A percentile compares a stretch with the other conserved stretches of the same genome.
Evolutionary conservation across 1,140 invertebrate species (phyloP).

Genomic region (Leptoteleia sp.): DNA sequence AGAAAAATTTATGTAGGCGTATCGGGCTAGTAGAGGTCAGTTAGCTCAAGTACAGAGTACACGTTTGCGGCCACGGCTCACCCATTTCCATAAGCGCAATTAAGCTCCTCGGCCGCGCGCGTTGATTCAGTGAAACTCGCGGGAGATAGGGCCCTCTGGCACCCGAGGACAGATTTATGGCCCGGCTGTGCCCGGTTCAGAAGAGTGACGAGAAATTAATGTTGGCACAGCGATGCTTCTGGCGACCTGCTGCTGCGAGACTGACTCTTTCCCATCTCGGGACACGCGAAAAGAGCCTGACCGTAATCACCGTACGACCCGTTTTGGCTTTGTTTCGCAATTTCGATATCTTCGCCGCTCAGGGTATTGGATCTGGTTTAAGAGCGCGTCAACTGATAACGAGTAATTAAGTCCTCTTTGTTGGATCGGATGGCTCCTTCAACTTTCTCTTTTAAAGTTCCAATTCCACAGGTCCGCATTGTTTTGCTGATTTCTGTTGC

Average conservation of each 20-base stretch:
- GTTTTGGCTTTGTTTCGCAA: constrained; percentile 13
- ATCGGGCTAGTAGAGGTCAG: constrained; percentile 62
- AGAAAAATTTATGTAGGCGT: constrained; percentile 68
- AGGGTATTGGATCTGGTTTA: not conserved
- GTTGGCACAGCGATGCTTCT: constrained; percentile 68
- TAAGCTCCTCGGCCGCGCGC: constrained; percentile 56
- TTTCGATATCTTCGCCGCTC: not conserved
- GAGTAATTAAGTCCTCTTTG: not conserved
- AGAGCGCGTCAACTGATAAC: not conserved
- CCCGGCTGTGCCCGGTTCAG: constrained; percentile 39
- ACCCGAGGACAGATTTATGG: constrained; percentile 64
- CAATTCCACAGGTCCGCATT: no score
- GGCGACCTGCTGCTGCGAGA: constrained; percentile 60
- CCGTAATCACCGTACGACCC: constrained; percentile 3
- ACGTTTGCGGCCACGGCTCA: constrained; percentile 46
- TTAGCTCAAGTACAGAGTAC: constrained; percentile 63
- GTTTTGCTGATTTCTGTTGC: no score
- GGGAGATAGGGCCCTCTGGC: constrained; percentile 65
- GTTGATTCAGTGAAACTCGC: constrained; percentile 66
- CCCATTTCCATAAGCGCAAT: constrained; percentile 68
- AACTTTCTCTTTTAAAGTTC: not conserved
- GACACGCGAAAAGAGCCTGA: constrained; percentile 9
- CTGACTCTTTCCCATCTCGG: constrained; percentile 33
- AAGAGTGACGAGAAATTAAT: constrained; percentile 71
- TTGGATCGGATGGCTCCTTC: constrained; percentile 1